These are phyloP conservation scores for Cheilosia pagana DNA, from an alignment of 2,888 invertebrate genomes.

Conservation along the genomic window DNA sequence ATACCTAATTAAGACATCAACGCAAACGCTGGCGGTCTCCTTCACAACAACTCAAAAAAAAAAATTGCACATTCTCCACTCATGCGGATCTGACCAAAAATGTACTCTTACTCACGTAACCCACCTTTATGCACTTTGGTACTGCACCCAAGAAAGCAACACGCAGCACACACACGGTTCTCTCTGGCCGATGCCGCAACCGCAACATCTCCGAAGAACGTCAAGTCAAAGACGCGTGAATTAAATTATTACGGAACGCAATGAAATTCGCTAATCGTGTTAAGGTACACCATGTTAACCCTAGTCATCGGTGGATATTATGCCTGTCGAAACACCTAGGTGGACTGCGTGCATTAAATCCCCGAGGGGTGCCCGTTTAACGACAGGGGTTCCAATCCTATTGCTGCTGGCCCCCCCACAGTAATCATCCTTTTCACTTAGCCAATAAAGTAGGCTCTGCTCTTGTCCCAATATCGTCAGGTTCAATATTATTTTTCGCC, in stretches of 20 bases:
- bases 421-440: slow-evolving; percentile 74
- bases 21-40: too few species aligned
- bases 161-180: neutral
- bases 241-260: slow-evolving; percentile 72
- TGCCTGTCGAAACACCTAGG: slow-evolving; percentile 74
- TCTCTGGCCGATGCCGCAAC: neutral
- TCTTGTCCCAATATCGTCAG: slow-evolving; percentile 73
- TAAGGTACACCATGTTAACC: slow-evolving; percentile 78
- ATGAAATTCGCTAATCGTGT: slow-evolving; percentile 76
- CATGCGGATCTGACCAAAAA: neutral
- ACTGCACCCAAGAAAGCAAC: neutral
- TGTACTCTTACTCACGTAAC: too few species aligned
- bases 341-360: slow-evolving; percentile 49
- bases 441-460: slow-evolving; percentile 70
- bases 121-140: neutral
- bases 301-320: slow-evolving; percentile 72
- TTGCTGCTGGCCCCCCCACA: slow-evolving; percentile 70
- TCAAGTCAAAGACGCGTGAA: slow-evolving; percentile 52
- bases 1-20: too few species aligned
- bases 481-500: slow-evolving; percentile 43
- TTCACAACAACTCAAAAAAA: too few species aligned
- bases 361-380: slow-evolving; percentile 74
- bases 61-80: too few species aligned
- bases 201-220: slow-evolving; percentile 16
- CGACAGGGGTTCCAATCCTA: slow-evolving; percentile 63